Conservation (phyloP, 2,113 vertebrate species). For the Corydoras sp. region DNA sequence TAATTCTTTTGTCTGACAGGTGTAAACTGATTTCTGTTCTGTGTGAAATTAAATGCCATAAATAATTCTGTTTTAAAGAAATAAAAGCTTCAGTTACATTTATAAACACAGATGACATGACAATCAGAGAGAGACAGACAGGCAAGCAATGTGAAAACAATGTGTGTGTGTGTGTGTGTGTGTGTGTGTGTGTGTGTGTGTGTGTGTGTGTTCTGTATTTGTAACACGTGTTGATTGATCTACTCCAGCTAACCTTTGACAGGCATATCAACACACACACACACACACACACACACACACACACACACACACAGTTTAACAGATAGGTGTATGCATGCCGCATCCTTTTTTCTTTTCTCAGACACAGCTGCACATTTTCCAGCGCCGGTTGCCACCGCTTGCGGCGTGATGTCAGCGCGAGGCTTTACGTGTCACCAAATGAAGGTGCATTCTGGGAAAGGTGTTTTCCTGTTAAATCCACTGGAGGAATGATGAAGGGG, state of each 20-base stretch:
- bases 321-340: background rate
- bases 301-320: background rate
- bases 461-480: background rate
- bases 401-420: background rate
- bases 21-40: no score
- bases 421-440: background rate
- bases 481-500: background rate
- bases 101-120: no score
- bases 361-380: background rate
- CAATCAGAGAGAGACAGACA: no score
- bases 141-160: no score
- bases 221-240: slow-evolving; percentile 7
- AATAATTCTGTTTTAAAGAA: no score
- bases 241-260: background rate
- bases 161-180: no score
- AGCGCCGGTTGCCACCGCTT: background rate
- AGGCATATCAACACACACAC: background rate
- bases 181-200: background rate
- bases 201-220: background rate
- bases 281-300: background rate
- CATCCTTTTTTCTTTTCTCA: background rate
- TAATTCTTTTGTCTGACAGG: no score
- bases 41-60: no score
- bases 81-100: no score
- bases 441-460: slow-evolving; percentile 13